A percentile compares a stretch with the other conserved stretches of the same genome.
Evolutionary conservation across 1,140 invertebrate species (phyloP).

Genomic region (Ladona fulva): DNA sequence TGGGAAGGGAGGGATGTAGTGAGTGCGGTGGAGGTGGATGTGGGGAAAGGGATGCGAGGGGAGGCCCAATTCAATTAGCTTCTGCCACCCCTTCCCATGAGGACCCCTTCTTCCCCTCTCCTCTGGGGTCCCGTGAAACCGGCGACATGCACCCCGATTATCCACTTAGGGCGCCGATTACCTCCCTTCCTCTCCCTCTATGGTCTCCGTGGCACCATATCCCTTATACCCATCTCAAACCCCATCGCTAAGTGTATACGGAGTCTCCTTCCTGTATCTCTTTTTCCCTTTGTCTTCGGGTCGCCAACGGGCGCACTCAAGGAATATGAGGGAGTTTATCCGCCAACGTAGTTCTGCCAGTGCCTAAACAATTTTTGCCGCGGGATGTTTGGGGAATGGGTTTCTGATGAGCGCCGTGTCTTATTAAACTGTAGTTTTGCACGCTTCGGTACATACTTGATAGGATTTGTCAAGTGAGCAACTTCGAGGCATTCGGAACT

Average conservation of each 20-base stretch:
- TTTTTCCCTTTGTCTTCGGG: too few relatives aligned
- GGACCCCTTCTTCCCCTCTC: background rate
- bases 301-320: too few relatives aligned
- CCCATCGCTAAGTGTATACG: background rate
- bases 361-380: too few relatives aligned
- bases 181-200: background rate
- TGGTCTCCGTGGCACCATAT: background rate
- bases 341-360: too few relatives aligned
- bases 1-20: background rate
- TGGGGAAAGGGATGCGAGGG: background rate
- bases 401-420: too few relatives aligned
- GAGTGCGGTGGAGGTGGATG: background rate
- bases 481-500: too few relatives aligned
- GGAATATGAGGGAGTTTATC: too few relatives aligned
- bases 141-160: conserved; percentile 1
- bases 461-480: too few relatives aligned
- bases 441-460: too few relatives aligned
- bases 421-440: too few relatives aligned
- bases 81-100: background rate
- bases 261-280: background rate
- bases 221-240: background rate
- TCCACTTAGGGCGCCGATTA: background rate
- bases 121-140: background rate
- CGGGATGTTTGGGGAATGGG: too few relatives aligned
- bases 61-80: background rate